These are phyloP conservation scores for Brenthis hecate DNA, from an alignment of 2,888 invertebrate genomes.

Conservation along the genomic window DNA sequence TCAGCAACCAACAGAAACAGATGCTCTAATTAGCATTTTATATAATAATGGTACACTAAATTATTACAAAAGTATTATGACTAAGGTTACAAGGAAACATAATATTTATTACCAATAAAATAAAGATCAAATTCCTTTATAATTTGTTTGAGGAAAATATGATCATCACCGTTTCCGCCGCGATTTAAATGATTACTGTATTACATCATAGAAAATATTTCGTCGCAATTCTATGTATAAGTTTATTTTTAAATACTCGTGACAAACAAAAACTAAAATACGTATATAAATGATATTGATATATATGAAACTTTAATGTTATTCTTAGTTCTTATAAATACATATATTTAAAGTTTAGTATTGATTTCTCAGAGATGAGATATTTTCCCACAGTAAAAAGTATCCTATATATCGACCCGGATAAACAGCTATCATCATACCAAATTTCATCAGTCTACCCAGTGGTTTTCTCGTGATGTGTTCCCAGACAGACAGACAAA, in stretches of 20 bases:
- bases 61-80: background rate
- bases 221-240: background rate
- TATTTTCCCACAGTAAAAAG: too few relatives aligned
- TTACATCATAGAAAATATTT: conserved; percentile 34
- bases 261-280: too few relatives aligned
- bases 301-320: too few relatives aligned
- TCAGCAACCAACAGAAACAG: background rate
- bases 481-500: too few relatives aligned
- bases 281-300: too few relatives aligned
- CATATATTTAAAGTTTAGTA: too few relatives aligned
- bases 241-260: background rate
- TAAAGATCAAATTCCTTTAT: background rate
- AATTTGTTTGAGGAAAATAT: conserved; percentile 24
- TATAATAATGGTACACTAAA: conserved; percentile 3
- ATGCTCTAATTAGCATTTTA: background rate
- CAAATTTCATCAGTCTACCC: too few relatives aligned
- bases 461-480: too few relatives aligned
- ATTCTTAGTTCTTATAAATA: too few relatives aligned
- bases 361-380: too few relatives aligned
- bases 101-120: background rate
- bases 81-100: background rate
- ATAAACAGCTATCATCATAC: too few relatives aligned
- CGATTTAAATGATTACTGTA: conserved; percentile 25
- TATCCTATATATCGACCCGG: too few relatives aligned
- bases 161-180: conserved; percentile 30